Evolutionary conservation across 2,888 invertebrate genomes (phyloP).

Genomic region (Protophormia terraenovae): DNA sequence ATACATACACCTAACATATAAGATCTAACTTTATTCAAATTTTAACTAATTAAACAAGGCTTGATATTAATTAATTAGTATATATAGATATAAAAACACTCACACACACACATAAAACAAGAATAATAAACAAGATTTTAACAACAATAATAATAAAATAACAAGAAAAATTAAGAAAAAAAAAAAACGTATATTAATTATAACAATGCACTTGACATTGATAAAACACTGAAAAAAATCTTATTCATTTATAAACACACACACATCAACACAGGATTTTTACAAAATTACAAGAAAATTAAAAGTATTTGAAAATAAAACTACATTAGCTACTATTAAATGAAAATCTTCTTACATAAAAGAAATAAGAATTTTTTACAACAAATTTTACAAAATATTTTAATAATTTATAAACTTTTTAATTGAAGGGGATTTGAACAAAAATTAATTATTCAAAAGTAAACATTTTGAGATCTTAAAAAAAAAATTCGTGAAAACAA

Average conservation of each 20-base stretch:
- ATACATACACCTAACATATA: slow-evolving; percentile 19
- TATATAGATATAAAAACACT: slow-evolving; percentile 22
- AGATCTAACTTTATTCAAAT: slow-evolving; percentile 56
- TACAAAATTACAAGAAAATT: too few relatives aligned
- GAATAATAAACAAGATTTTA: slow-evolving; percentile 51
- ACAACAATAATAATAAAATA: slow-evolving; percentile 49
- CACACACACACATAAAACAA: slow-evolving; percentile 10
- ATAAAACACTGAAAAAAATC: not conserved
- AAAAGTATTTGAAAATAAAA: too few relatives aligned
- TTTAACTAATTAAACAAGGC: slow-evolving; percentile 62
- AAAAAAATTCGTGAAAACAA: not conserved
- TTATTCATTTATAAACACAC: not conserved
- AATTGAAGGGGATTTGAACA: too few relatives aligned
- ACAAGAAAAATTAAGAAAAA: slow-evolving; percentile 10
- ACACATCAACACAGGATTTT: too few relatives aligned
- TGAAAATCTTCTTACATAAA: too few relatives aligned
- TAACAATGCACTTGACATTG: slow-evolving; percentile 24
- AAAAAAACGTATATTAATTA: not conserved
- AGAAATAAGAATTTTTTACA: not conserved
- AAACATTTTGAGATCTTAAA: not conserved
- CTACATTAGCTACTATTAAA: too few relatives aligned
- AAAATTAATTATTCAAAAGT: too few relatives aligned
- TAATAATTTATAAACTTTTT: slow-evolving; percentile 22
- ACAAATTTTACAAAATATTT: not conserved
- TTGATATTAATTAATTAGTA: slow-evolving; percentile 61